Evolutionary conservation across 1,140 invertebrate genomes (phyloP), one percentile per base, ranked within the genome.

Genomic region (Camponotus pennsylvanicus): DNA sequence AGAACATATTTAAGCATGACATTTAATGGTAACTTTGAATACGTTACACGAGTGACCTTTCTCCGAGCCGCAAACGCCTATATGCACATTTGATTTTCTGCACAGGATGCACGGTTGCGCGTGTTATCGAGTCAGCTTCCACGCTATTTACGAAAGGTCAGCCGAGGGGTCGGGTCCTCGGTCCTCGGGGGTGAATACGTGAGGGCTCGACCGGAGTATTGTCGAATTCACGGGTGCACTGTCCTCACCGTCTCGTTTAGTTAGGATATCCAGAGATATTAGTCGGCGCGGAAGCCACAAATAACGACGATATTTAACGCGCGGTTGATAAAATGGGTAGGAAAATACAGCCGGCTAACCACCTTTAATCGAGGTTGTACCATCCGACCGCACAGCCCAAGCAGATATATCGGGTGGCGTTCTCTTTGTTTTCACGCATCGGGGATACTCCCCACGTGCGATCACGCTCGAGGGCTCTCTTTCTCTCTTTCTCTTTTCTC

Each of bases 81-180:
- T 77, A 55, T 15, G 64, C 18, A 64, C 64, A 52, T 86, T 86
- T 89, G 57, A 86, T 85, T 88, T 70, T 73, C 80, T n/a, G 42
- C 67, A 9, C 42, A 34, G 70, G 42, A 83, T 86, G 88, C 59
- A 57, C 34, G 83, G 75, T 0, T 57, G 83, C 75, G 52, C 32
- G 79, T 59, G 52, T 75, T 71, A 64, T 80, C 76, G 70, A 71
- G 79, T 55, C 52, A 37, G 57, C 57, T 71, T 76, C 45, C 77
- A 8, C 34, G 59, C 40, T 79, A 84, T 86, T 80, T 59, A 80
- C 27, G 64, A 86, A 86, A 86, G 85, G 85, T 86, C 55, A 82
- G 55, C 57, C 32, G 52, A 32, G 40, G 40, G 76, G 52, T 85
- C 42, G 83, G 40, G 64, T 45, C 34, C 82, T 40, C 32, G 77